Evolutionary conservation across 2,888 invertebrate genomes (phyloP).

Genomic region (Acanthosepion lycidas): DNA sequence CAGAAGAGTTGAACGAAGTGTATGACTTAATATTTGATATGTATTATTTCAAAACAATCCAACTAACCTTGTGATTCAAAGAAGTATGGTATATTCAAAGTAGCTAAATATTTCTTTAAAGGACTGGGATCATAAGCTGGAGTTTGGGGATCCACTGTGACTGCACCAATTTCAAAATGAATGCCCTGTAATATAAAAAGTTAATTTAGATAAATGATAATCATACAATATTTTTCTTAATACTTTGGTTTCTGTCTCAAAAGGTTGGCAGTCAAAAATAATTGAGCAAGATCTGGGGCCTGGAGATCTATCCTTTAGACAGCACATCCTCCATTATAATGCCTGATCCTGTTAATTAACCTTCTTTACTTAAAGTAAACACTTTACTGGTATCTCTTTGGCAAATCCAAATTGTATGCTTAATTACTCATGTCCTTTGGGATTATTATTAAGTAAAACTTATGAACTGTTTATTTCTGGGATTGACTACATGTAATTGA

Average conservation of each 20-base stretch:
- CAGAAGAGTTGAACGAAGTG: not conserved
- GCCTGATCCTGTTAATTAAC: no score
- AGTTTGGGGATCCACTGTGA: slow-evolving; percentile 84
- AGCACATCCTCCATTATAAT: no score
- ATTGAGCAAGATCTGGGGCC: no score
- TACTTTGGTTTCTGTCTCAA: not conserved
- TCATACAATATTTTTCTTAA: not conserved
- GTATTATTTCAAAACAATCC: not conserved
- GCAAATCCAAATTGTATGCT: no score
- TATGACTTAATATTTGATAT: not conserved
- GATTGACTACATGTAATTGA: no score
- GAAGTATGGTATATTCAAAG: slow-evolving; percentile 84
- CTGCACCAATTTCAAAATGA: slow-evolving; percentile 82
- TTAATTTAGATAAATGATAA: not conserved
- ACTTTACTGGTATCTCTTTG: no score
- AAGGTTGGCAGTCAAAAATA: not conserved
- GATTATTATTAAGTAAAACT: no score
- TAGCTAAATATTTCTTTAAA: slow-evolving; percentile 84
- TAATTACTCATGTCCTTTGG: no score
- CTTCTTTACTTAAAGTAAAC: no score
- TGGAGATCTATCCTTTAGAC: no score
- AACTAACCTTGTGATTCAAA: slow-evolving; percentile 82
- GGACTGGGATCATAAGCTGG: slow-evolving; percentile 79
- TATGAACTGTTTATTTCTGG: no score
- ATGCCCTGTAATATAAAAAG: slow-evolving; percentile 79